Base-by-base conservation (phyloP, 1,140 invertebrate species). In the Psilanteris sp. region DNA sequence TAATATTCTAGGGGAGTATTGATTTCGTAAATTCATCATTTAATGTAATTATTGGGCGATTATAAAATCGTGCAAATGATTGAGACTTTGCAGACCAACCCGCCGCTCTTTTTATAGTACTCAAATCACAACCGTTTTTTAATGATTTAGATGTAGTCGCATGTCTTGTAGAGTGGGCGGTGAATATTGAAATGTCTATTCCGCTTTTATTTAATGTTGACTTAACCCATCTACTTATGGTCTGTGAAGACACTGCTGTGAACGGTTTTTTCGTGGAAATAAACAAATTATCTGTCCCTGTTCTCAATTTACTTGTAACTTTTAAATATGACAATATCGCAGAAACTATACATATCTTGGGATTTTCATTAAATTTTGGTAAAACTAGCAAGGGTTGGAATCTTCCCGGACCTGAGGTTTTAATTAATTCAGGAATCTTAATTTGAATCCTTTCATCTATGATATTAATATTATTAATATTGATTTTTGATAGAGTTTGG, bases 401-500 rank as follows among this genome's bases (percentile, higher is more conserved):
- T 2, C 22, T 10, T 14, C 4, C 8, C 10, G 39, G 29, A 27
- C 41, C 32, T 0, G 27, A 36, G 5, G 55, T 61, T 27, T 57
- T 32, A 6, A 57, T 31, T 1, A 16, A 15, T 7, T 57, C 27
- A n/a, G 29, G 16, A 1, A 55, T 41, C 31, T 22, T 41, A 4
- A 57, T 43, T 11, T 57, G n/a, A 1, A 55, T 8, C 1, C 22
- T 20, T 13, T 48, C 24, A 2, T 15, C 14, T n/a, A 10, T 9
- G 18, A 11, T 2, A 22, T 32, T 4, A 34, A 48, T 48, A 20
- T 61, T 61, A 4, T 20, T 10, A 8, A 37, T 48, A 11, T 61
- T 31, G 4, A 61, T 61, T 11, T 24, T 27, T 3, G 55, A 1
- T 4, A 61, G 20, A 0, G 55, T 61, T 27, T 68, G 29, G 11